These are phyloP conservation scores for Tiliqua scincoides DNA, from an alignment of 2,113 vertebrate species.

Conservation along the genomic window DNA sequence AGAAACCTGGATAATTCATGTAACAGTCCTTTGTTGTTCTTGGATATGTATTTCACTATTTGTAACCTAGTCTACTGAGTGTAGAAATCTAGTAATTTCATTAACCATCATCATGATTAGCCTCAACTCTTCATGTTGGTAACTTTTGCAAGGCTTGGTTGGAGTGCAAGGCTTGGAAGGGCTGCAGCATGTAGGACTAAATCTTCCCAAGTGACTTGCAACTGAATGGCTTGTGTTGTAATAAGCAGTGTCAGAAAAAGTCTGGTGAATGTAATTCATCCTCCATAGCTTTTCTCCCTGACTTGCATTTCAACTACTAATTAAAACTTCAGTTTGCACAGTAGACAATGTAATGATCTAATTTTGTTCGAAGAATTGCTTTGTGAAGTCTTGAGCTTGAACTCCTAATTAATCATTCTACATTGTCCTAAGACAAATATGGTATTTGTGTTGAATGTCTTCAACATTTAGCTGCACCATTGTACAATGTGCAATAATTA, in stretches of 20 bases:
- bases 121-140: not conserved
- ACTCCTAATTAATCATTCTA: slow-evolving; percentile 79
- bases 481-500: slow-evolving; percentile 75
- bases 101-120: not conserved
- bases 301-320: slow-evolving; percentile 66
- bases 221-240: slow-evolving; percentile 27
- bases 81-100: not conserved
- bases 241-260: slow-evolving; percentile 16
- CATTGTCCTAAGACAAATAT: slow-evolving; percentile 73
- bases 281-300: slow-evolving; percentile 38
- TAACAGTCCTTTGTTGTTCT: not conserved
- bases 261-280: slow-evolving; percentile 48
- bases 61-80: not conserved
- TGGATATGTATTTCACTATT: not conserved
- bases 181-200: not conserved
- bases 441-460: slow-evolving; percentile 73
- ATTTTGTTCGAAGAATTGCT: slow-evolving; percentile 68
- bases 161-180: too few relatives aligned
- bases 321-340: slow-evolving; percentile 69
- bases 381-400: slow-evolving; percentile 66
- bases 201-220: not conserved
- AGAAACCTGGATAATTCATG: not conserved
- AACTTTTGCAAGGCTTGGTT: not conserved
- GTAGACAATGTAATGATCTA: slow-evolving; percentile 61
- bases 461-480: slow-evolving; percentile 74